Evolutionary conservation across 2,113 vertebrate genomes (phyloP).

Genomic region (Alectura lathami): DNA sequence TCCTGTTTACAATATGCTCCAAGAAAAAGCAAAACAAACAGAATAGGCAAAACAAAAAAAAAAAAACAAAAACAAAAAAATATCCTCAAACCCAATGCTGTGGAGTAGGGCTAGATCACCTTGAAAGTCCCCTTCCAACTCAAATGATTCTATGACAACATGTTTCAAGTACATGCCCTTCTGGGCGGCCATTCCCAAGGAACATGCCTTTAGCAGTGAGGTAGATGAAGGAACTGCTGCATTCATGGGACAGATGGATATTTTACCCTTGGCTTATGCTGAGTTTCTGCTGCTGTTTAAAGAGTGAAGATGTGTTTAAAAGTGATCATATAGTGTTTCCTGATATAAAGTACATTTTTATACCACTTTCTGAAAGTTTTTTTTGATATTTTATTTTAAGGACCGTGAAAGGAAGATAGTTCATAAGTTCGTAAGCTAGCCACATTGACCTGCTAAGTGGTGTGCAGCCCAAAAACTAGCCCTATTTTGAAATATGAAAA

Average conservation of each 20-base stretch:
- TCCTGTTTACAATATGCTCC: neutral
- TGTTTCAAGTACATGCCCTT: neutral
- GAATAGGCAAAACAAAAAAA: rapidly evolving
- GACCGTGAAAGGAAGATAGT: neutral
- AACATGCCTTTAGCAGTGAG: rapidly evolving
- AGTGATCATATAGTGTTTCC: neutral
- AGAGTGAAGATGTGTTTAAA: neutral
- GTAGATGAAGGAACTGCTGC: neutral
- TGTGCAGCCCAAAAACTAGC: neutral
- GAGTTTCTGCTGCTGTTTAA: neutral
- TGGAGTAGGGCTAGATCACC: too few species aligned
- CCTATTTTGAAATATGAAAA: rapidly evolving
- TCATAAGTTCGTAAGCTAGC: neutral
- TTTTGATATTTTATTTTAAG: neutral
- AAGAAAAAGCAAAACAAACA: neutral
- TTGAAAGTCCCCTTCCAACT: too few species aligned
- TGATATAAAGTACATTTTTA: neutral
- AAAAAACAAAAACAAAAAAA: neutral
- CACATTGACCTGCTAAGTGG: neutral
- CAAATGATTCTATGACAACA: too few species aligned
- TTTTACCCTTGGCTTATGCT: neutral
- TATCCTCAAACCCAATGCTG: rapidly evolving
- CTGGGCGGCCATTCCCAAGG: neutral
- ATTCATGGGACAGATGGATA: rapidly evolving
- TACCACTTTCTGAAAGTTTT: neutral